These are phyloP conservation scores for Celastrina argiolus DNA, from an alignment of 2,888 invertebrate species.

Conservation along the genomic window DNA sequence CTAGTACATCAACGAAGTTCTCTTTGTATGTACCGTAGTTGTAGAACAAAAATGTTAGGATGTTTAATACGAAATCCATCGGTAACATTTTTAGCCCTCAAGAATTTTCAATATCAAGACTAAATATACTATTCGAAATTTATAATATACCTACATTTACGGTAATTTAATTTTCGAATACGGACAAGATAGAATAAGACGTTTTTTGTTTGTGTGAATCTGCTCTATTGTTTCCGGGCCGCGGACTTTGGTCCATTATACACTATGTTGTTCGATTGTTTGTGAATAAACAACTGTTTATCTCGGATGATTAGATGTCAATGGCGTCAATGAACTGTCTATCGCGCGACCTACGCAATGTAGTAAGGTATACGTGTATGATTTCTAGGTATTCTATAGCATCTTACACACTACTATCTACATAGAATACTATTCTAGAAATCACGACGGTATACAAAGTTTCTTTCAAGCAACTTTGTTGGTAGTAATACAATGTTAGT, in stretches of 20 bases:
- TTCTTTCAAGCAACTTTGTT: background rate
- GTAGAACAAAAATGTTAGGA: too few species aligned
- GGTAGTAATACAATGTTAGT: background rate
- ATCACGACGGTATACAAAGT: background rate
- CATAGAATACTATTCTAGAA: background rate
- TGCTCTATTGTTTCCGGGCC: background rate
- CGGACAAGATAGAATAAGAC: too few species aligned
- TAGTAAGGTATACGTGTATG: background rate
- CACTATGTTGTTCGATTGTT: background rate
- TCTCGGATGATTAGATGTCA: background rate
- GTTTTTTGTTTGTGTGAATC: background rate
- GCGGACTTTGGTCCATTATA: slow-evolving; percentile 1
- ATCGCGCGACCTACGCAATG: slow-evolving; percentile 6
- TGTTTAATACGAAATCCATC: too few species aligned
- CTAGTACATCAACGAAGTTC: too few species aligned
- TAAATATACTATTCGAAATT: too few species aligned
- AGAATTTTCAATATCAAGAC: too few species aligned
- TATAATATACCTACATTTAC: too few species aligned
- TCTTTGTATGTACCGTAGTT: too few species aligned
- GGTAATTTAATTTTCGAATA: too few species aligned
- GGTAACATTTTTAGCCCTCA: too few species aligned
- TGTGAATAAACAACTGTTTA: slow-evolving; percentile 15
- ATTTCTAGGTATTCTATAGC: background rate
- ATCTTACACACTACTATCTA: background rate
- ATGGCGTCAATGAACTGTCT: slow-evolving; percentile 14